Evolutionary conservation across 2,113 vertebrate species (phyloP).

Genomic region (Shinisaurus crocodilurus): DNA sequence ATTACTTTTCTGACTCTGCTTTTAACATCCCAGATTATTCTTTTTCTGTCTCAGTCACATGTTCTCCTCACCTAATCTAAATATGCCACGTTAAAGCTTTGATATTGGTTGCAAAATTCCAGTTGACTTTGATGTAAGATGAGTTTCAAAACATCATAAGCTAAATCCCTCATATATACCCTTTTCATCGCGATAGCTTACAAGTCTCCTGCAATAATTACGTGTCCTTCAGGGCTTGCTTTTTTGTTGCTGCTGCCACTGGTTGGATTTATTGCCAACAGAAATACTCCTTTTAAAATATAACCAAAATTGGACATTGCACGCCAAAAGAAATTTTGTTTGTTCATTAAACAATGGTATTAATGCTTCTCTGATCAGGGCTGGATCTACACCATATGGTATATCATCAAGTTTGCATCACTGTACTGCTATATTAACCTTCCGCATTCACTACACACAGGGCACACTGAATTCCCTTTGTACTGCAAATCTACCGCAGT

Average conservation of each 20-base stretch:
- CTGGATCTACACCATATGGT: too few species aligned
- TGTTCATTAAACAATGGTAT: not conserved
- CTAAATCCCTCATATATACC: not conserved
- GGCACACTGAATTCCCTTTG: too few species aligned
- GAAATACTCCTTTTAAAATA: not conserved
- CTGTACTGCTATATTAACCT: too few species aligned
- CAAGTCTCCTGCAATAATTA: not conserved
- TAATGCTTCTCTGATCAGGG: not conserved
- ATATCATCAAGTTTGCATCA: too few species aligned
- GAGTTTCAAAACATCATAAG: not conserved
- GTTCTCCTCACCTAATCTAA: not conserved
- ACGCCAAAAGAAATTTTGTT: not conserved
- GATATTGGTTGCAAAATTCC: not conserved
- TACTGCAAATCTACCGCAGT: too few species aligned
- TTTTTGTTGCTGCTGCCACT: not conserved
- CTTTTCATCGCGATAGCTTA: not conserved
- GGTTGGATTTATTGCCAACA: not conserved
- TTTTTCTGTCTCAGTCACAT: not conserved
- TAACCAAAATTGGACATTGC: not conserved
- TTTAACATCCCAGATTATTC: not conserved
- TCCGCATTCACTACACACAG: too few species aligned
- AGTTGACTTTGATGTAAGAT: not conserved
- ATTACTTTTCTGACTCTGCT: not conserved
- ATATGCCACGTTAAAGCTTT: not conserved
- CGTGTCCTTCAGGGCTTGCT: not conserved